Conservation (phyloP, 2,888 invertebrate species). For the Caenorhabditis sp. region DNA sequence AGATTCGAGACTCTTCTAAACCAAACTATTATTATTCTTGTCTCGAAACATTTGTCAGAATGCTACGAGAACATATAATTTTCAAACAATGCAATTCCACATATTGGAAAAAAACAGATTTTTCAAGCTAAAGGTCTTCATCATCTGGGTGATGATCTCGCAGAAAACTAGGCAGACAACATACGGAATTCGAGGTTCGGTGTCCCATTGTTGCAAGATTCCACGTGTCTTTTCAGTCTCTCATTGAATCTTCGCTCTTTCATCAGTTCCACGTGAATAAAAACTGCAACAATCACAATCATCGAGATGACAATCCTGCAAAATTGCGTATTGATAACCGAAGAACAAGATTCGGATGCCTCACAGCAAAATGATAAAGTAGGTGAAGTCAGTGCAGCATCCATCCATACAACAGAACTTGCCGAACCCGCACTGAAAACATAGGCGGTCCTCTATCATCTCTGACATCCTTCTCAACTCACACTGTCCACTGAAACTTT, state of each 20-base stretch:
- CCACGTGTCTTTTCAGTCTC: conserved; percentile 36
- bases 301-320: conserved; percentile 56
- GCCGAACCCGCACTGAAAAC: conserved; percentile 48
- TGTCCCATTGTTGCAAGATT: not conserved
- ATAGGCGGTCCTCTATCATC: too few species aligned
- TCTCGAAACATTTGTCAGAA: too few species aligned
- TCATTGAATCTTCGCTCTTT: conserved; percentile 53
- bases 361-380: conserved; percentile 41
- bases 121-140: too few species aligned
- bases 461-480: not conserved
- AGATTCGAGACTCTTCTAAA: conserved; percentile 46
- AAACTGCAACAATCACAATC: conserved; percentile 49
- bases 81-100: too few species aligned
- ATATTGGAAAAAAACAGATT: too few species aligned
- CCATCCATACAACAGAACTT: conserved; percentile 49
- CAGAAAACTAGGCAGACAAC: too few species aligned
- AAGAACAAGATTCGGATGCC: not conserved
- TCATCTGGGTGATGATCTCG: too few species aligned
- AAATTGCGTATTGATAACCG: too few species aligned
- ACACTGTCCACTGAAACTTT: conserved; percentile 14
- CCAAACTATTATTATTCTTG: not conserved
- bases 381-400: conserved; percentile 48
- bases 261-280: conserved; percentile 54
- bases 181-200: conserved; percentile 10
- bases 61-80: too few species aligned